A percentile compares a stretch with the other conserved stretches of the same genome.
phyloP scores from a whole-genome alignment of 2,797 vertebrate species.

The Phaenicophaeus curvirostris region DNA sequence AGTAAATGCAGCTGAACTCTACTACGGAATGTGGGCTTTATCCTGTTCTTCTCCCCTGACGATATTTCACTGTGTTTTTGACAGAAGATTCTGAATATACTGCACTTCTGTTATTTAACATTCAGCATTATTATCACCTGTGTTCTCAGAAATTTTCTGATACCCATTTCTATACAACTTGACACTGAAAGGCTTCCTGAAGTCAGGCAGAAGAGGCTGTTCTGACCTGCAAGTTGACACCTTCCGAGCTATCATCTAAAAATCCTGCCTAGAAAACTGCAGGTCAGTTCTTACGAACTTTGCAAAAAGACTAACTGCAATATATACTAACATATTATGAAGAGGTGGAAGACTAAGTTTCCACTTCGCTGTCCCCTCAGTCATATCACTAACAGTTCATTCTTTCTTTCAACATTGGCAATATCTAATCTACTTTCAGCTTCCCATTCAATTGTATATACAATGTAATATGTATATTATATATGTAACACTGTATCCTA shows the following conservation, averaged over 20 bases:
- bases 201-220: neutral
- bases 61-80: neutral
- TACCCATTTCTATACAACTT: neutral
- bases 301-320: neutral
- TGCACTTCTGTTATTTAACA: neutral
- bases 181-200: neutral
- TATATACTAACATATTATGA: neutral
- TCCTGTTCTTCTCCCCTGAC: neutral
- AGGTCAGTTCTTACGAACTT: neutral
- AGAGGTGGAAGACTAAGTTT: neutral
- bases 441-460: neutral
- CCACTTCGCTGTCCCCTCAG: neutral
- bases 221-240: neutral
- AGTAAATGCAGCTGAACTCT: neutral
- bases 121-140: neutral
- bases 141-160: neutral
- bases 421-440: neutral
- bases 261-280: neutral
- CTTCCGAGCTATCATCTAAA: neutral
- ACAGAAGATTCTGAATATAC: neutral
- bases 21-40: neutral
- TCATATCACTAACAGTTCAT: neutral
- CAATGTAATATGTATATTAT: neutral
- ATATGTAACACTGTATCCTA: neutral
- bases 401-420: neutral